phyloP scores from a whole-genome alignment of 2,113 vertebrate species.

The Rana temporaria region DNA sequence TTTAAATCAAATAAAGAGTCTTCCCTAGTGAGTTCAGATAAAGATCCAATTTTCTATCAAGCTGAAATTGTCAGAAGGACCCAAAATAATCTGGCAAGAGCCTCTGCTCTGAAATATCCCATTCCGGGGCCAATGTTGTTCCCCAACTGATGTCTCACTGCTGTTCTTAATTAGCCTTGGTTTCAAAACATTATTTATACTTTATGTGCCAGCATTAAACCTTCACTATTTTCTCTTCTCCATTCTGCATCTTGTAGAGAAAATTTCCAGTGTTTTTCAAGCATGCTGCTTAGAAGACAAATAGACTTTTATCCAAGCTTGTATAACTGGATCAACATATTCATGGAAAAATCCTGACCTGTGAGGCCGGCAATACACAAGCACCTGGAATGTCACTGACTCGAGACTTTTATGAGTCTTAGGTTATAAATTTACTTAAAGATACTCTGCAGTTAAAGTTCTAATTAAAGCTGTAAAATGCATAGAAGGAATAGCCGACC shows the following conservation, averaged over 20 bases:
- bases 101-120: background rate
- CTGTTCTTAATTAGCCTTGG: constrained; percentile 12
- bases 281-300: constrained; percentile 3
- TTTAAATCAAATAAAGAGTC: background rate
- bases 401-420: background rate
- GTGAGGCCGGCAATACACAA: background rate
- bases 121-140: background rate
- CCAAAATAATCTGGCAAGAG: constrained; percentile 19
- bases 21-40: background rate
- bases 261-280: constrained; percentile 39
- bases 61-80: background rate
- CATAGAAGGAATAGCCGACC: no score
- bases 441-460: no score
- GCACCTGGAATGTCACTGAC: constrained; percentile 32
- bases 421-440: no score
- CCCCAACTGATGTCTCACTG: background rate
- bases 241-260: constrained; percentile 1
- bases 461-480: no score
- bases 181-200: constrained; percentile 12
- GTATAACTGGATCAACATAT: background rate
- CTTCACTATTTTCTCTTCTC: constrained; percentile 15
- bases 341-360: constrained; percentile 23
- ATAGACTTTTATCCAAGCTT: background rate
- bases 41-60: constrained; percentile 24
- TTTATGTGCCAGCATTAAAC: background rate